Percentiles rank a stretch among this genome's conserved stretches.
Conservation (phyloP, 2,113 vertebrate species). For the Hucho hucho region DNA sequence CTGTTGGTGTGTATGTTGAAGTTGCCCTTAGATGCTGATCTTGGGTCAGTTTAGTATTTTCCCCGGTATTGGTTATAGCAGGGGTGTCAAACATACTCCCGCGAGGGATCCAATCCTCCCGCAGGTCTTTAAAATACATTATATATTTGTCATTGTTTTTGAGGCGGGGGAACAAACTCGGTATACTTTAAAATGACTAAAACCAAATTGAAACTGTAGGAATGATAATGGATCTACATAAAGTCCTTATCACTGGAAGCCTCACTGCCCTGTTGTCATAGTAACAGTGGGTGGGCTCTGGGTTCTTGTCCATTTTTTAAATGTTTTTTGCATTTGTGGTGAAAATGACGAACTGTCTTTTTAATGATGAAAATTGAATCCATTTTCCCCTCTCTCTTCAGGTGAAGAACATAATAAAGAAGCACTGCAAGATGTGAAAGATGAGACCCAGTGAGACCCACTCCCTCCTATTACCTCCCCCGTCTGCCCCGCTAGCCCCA, state of each 20-base stretch:
- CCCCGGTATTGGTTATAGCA: too few relatives aligned
- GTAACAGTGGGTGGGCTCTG: background rate
- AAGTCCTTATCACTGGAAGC: background rate
- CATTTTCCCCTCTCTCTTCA: conserved; percentile 48
- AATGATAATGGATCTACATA: too few relatives aligned
- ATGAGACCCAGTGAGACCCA: conserved; percentile 90
- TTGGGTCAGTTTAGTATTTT: too few relatives aligned
- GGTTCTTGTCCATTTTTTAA: background rate
- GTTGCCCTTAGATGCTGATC: too few relatives aligned
- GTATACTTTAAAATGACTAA: conserved; percentile 40
- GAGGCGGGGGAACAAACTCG: too few relatives aligned
- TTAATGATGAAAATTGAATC: background rate
- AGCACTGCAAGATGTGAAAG: conserved; percentile 91
- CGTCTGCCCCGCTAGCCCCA: background rate
- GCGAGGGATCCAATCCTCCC: too few relatives aligned
- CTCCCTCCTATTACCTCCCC: conserved; percentile 9
- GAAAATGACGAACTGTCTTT: background rate
- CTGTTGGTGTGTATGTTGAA: conserved; percentile 30
- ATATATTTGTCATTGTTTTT: too few relatives aligned
- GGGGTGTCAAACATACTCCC: too few relatives aligned
- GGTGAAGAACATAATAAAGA: conserved; percentile 98
- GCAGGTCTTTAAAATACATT: too few relatives aligned
- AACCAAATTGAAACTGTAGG: too few relatives aligned
- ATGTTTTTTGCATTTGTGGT: background rate
- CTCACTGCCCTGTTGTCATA: conserved; percentile 11